Percentiles rank a stretch among this genome's conserved stretches.
Evolutionary conservation across 1,140 invertebrate species (phyloP).

Genomic region (Oscheius sp.): DNA sequence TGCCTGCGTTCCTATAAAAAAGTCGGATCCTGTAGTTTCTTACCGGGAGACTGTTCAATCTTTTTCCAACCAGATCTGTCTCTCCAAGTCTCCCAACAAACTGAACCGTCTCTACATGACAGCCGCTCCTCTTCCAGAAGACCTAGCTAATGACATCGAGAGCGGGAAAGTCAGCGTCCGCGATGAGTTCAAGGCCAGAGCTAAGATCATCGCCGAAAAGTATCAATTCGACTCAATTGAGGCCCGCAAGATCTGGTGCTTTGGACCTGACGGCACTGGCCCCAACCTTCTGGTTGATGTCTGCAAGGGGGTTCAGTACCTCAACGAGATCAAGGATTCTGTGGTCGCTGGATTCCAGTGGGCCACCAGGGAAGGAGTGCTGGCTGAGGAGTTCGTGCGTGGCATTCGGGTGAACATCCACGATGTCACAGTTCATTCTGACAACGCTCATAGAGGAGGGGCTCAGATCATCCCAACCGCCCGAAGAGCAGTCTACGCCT

Average conservation of each 20-base stretch:
- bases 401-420: conserved; percentile 95
- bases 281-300: conserved; percentile 95
- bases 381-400: conserved; percentile 95
- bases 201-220: conserved; percentile 88
- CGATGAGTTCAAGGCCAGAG: conserved; percentile 93
- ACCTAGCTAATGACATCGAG: conserved; percentile 93
- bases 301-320: conserved; percentile 93
- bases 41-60: conserved; percentile 97
- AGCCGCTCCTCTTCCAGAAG: conserved; percentile 88
- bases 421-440: conserved; percentile 97
- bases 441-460: conserved; percentile 99
- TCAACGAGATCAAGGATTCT: conserved; percentile 95
- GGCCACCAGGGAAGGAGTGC: conserved; percentile 97
- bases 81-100: conserved; percentile 99
- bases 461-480: conserved; percentile 99
- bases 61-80: conserved; percentile 84
- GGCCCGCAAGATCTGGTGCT: conserved; percentile 99
- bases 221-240: conserved; percentile 96
- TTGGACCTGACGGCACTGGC: conserved; percentile 95
- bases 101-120: conserved; percentile 99
- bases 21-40: conserved; percentile 97
- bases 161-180: conserved; percentile 86
- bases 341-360: conserved; percentile 99
- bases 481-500: conserved; percentile 91
- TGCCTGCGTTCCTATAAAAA: conserved; percentile 97